Base-by-base conservation (phyloP, 1,140 invertebrate genomes). In the Drosophila leontia region DNA sequence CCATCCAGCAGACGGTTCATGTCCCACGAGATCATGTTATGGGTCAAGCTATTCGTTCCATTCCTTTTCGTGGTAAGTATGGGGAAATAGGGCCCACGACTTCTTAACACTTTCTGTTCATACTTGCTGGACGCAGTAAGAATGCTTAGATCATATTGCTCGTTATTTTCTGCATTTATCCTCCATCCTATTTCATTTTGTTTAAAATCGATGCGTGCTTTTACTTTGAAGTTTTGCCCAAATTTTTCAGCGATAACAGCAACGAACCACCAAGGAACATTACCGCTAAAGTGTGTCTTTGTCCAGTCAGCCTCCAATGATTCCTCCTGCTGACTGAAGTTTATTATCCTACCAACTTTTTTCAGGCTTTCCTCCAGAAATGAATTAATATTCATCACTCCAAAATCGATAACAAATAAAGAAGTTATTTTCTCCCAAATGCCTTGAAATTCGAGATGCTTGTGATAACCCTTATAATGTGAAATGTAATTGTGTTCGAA, bases 251-350 rank as follows among this genome's bases (percentile, higher is more conserved):
- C 47, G 13, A 48, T 48, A 26, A 23, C 47, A 2, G 13, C 47
- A 48, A 48, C 47, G 4, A 26, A 48, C 47, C 47, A 48, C 47
- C 47, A 48, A 15, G 47, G 47, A 13, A 48, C 47, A 48, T 48
- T 48, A 15, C 47, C 47, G 13, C 47, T 48, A 12, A 15, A 48
- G 23, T 48, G 47, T 3, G 13, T 48, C 1, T 15, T 3, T 26
- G 8, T 15, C 47, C 47, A 48, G 19, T 26, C 7, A 7, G 12
- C 3, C 12, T 13, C 5, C 42, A 11, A 9, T 6, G 45, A 26
- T 26, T 48, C 13, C 17, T 15, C 13, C 7, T 26, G 12, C 7
- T 48, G 23, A 15, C 23, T 15, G 8, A 48, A 26, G 47, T 48
- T 48, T 23, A 48, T 48, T 3, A 48, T 15, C 19, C 11, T 13